Base-by-base conservation (phyloP, 1,140 invertebrate species). In the Drosophila eugracilis region DNA sequence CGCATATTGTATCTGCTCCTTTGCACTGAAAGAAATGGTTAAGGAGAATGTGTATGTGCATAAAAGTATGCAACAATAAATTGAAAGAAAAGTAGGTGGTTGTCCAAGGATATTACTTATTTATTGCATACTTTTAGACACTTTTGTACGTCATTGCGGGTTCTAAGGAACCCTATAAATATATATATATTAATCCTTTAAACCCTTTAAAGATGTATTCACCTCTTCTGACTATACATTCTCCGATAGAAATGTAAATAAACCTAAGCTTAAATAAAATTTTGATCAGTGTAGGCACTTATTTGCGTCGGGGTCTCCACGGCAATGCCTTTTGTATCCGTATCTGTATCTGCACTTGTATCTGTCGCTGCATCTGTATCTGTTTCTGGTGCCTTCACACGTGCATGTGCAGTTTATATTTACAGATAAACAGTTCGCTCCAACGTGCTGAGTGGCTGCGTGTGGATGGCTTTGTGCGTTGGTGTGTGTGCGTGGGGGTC, bases 371-470 rank as follows among this genome's bases (percentile, higher is more conserved):
- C 14, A 67, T 49, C 34, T 69, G 58, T 67, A 54, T 66, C 47
- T 63, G 36, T 28, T 42, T 42, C 47, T 67, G 45, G 67, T 47
- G 39, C 44, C 45, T 32, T 26, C 42, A 26, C 45, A 28, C 49
- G 45, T 73, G 50, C 50, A 45, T 48, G 21, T 62, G 55, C 72
- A 65, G 49, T 58, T 77, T 49, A 57, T 81, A 77, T 83, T 81
- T 83, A 73, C 73, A 49, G 47, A 72, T 66, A 77, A 83, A 72
- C 52, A 81, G 21, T 48, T 36, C 44, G 26, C 36, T 34, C 19
- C 45, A 67, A 34, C 60, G 30, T 67, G 60, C 60, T 36, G 36
- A 36, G 44, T 65, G 36, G 57, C 19, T 28, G 28, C 10, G 45
- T 17, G 36, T 47, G 55, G 14, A 55, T 10, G 59, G 0, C 21